Percentiles rank a stretch among this genome's conserved stretches.
Evolutionary conservation across 2,113 vertebrate genomes (phyloP).

Genomic region (Cervus canadensis): DNA sequence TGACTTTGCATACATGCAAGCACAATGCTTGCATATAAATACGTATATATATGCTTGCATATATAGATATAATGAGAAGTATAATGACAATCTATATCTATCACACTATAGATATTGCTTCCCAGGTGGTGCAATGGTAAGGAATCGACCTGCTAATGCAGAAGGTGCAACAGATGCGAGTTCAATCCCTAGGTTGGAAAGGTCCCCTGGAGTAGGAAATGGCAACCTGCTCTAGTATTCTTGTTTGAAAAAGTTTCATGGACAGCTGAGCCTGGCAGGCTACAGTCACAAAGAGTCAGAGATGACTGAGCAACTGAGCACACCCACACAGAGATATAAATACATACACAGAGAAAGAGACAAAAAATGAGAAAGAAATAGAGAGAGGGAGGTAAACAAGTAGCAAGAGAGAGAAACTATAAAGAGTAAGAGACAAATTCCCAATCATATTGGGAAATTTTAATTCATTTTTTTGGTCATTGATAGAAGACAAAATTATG

Average conservation of each 20-base stretch:
- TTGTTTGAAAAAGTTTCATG: neutral
- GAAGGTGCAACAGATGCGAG: neutral
- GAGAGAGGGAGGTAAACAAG: neutral
- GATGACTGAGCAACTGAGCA: neutral
- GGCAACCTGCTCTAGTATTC: neutral
- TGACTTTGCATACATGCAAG: no score
- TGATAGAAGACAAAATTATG: neutral
- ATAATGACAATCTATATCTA: neutral
- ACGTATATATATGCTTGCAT: neutral
- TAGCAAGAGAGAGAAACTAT: neutral
- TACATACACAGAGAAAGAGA: neutral
- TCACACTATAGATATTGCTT: neutral
- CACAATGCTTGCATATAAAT: no score
- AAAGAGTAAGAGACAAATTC: neutral
- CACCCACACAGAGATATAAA: neutral
- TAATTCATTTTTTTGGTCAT: neutral
- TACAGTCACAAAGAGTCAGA: neutral
- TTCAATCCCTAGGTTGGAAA: neutral
- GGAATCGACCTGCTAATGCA: neutral
- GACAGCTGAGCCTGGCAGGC: neutral
- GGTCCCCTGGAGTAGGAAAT: neutral
- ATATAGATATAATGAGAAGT: neutral
- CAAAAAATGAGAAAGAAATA: neutral
- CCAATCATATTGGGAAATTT: neutral
- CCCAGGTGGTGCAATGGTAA: neutral